phyloP scores from a whole-genome alignment of 2,113 vertebrate genomes.

The Ochotona princeps region DNA sequence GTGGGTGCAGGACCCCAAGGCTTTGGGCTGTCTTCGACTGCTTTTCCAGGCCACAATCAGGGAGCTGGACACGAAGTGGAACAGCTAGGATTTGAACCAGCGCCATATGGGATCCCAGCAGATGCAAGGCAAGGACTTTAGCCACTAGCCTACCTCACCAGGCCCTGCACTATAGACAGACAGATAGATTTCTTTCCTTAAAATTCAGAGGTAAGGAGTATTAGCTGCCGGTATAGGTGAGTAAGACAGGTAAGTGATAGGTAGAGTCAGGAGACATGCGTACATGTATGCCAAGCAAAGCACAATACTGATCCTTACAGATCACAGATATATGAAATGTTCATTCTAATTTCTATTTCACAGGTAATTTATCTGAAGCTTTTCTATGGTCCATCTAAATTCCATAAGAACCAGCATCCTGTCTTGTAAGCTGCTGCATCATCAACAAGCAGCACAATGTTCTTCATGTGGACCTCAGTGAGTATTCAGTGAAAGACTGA shows the following conservation, averaged over 20 bases:
- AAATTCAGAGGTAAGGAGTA: not conserved
- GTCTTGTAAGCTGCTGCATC: not conserved
- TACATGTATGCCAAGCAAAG: not conserved
- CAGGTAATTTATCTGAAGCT: not conserved
- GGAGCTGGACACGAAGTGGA: too few relatives aligned
- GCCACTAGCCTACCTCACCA: too few relatives aligned
- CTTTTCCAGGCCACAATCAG: too few relatives aligned
- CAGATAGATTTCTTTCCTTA: too few relatives aligned
- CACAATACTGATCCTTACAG: not conserved
- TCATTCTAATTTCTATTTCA: not conserved
- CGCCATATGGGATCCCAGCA: too few relatives aligned
- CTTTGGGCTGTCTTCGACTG: too few relatives aligned
- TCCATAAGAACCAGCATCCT: not conserved
- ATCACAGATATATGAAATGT: not conserved
- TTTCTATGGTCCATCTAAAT: not conserved
- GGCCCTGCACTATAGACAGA: too few relatives aligned
- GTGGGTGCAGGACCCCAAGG: too few relatives aligned
- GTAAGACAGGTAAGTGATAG: not conserved
- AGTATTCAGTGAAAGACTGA: constrained; percentile 29
- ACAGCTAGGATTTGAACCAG: too few relatives aligned
- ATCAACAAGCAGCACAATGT: not conserved
- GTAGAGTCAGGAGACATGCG: not conserved
- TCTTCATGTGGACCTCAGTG: not conserved
- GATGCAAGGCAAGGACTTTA: too few relatives aligned
- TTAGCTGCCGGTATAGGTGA: not conserved